These are phyloP conservation scores for Thalassaphorura encarpata DNA, from an alignment of 1,140 invertebrate genomes.

Conservation along the genomic window DNA sequence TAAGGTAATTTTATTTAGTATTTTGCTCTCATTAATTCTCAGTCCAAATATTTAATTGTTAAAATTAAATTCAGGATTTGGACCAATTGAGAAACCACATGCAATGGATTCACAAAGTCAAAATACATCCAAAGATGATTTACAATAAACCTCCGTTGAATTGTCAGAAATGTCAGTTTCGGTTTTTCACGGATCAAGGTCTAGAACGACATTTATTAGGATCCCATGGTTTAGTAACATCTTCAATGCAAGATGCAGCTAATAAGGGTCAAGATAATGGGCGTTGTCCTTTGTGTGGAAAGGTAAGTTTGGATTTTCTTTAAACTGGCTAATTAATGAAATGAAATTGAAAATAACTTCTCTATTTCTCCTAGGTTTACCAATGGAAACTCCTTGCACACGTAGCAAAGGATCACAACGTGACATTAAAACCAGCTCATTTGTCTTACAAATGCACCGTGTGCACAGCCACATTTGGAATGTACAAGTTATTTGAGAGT, in stretches of 20 bases:
- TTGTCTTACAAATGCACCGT: slow-evolving; percentile 90
- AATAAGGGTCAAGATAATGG: slow-evolving; percentile 90
- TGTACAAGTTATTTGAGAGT: slow-evolving; percentile 90
- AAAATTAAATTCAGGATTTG: slow-evolving; percentile 52
- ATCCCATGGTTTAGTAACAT: slow-evolving; percentile 85
- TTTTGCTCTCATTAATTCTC: background rate
- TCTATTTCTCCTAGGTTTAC: slow-evolving; percentile 56
- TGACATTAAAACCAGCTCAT: slow-evolving; percentile 82
- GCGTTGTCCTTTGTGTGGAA: slow-evolving; percentile 82
- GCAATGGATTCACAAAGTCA: slow-evolving; percentile 94
- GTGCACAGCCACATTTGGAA: slow-evolving; percentile 84
- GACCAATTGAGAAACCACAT: slow-evolving; percentile 86
- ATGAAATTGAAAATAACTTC: background rate
- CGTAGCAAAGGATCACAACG: slow-evolving; percentile 77
- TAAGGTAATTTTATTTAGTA: slow-evolving; percentile 46
- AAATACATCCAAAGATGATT: slow-evolving; percentile 93
- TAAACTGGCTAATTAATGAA: background rate
- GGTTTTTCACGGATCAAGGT: slow-evolving; percentile 74
- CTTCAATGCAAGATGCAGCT: slow-evolving; percentile 81
- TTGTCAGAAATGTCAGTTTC: slow-evolving; percentile 90
- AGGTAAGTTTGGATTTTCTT: slow-evolving; percentile 46
- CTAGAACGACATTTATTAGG: slow-evolving; percentile 84
- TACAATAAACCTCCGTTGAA: slow-evolving; percentile 86
- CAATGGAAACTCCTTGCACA: slow-evolving; percentile 86
- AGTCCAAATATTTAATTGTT: slow-evolving; percentile 10